Percentiles rank a stretch among this genome's conserved stretches.
phyloP scores from a whole-genome alignment of 2,888 invertebrate genomes.

The Eristalis tenax region DNA sequence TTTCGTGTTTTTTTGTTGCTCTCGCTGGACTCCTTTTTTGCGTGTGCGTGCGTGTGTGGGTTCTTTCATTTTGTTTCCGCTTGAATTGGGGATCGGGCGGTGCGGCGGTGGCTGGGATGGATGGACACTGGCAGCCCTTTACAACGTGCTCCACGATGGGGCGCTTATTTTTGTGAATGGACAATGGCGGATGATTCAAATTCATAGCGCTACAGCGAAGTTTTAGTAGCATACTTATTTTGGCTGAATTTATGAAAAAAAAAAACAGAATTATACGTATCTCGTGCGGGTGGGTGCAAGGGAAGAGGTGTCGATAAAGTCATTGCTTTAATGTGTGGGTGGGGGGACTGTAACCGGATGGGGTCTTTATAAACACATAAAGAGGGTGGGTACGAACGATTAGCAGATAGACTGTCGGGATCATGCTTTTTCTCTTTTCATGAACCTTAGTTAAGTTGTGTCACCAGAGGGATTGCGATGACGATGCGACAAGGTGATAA shows the following conservation, averaged over 20 bases:
- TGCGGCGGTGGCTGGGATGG: slow-evolving; percentile 24
- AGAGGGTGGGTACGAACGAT: not conserved
- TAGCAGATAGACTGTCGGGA: not conserved
- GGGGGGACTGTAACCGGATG: too few species aligned
- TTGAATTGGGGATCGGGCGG: slow-evolving; percentile 2
- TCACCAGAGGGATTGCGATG: not conserved
- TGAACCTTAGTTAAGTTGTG: not conserved
- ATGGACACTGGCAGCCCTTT: slow-evolving; percentile 34
- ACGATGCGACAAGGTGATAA: not conserved
- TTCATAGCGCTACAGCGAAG: not conserved
- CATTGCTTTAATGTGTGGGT: not conserved
- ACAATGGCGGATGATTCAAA: slow-evolving; percentile 16
- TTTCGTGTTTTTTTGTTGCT: not conserved
- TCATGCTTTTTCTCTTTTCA: too few species aligned
- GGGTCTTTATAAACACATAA: not conserved
- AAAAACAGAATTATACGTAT: not conserved
- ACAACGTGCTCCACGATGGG: slow-evolving; percentile 47
- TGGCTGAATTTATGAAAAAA: not conserved
- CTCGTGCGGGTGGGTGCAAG: not conserved
- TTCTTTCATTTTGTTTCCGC: slow-evolving; percentile 38
- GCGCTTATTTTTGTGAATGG: slow-evolving; percentile 13
- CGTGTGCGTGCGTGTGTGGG: not conserved
- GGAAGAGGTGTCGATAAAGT: not conserved
- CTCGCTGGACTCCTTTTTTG: not conserved
- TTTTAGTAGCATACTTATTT: slow-evolving; percentile 9